These are phyloP conservation scores for Nyctibius grandis DNA, from an alignment of 2,797 vertebrate genomes.

Conservation along the genomic window DNA sequence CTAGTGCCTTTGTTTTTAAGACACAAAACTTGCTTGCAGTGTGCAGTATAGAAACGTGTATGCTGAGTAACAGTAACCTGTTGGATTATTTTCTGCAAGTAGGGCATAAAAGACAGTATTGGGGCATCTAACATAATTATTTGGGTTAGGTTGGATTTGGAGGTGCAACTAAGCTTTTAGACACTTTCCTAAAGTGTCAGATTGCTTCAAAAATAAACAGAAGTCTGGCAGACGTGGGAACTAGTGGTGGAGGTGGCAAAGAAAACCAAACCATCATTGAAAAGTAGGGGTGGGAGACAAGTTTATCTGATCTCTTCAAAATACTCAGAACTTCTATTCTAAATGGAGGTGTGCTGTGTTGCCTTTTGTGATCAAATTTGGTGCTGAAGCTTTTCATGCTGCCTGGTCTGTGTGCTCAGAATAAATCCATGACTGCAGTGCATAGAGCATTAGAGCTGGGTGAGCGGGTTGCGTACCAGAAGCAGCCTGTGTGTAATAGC, in stretches of 20 bases:
- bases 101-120: not conserved
- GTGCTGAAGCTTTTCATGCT: not conserved
- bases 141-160: not conserved
- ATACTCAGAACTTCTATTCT: not conserved
- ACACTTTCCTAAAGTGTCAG: not conserved
- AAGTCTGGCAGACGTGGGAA: not conserved
- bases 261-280: not conserved
- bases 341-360: not conserved
- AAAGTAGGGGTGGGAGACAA: not conserved
- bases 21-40: not conserved
- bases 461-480: not conserved
- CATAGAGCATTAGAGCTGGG: not conserved
- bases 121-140: not conserved
- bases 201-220: not conserved
- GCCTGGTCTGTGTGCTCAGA: not conserved
- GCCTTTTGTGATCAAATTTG: not conserved
- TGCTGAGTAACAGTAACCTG: not conserved
- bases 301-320: not conserved
- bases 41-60: accelerated
- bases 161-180: not conserved
- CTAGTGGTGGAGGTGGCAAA: not conserved
- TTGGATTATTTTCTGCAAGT: not conserved
- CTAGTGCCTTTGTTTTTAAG: not conserved
- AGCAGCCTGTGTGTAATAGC: not conserved
- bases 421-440: not conserved